Evolutionary conservation across 1,140 invertebrate genomes (phyloP), one percentile per base, ranked within the genome.

Genomic region (Ctenoplectra terminalis): DNA sequence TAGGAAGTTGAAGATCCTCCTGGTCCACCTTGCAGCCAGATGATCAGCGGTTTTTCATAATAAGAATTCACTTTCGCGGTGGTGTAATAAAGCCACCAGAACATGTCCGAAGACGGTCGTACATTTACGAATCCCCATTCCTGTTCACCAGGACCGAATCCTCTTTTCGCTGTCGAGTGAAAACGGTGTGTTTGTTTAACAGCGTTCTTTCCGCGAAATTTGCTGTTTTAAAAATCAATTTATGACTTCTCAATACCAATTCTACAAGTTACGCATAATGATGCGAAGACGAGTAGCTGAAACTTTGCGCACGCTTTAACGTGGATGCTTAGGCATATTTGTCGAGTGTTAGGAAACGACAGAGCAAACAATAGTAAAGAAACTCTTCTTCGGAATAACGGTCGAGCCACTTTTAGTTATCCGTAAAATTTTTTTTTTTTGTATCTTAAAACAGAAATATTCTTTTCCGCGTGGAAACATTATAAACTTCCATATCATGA

Each of bases 41-140:
- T 95, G 5, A 97, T 92, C 29, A 98, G 88, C 0, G 97, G 97
- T 81, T 94, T 94, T 15, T 96, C 95, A 0, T 95, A 95, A 69
- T 94, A 95, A 50, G 93, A 92, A 17, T 91, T 81, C 94, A 90
- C 94, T 90, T 71, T 92, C 71, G 95, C 95, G 0, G 95, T 95
- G 3, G 96, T 96, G 85, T 96, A 96, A 89, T 97, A 97, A 5
- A 98, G 90, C 97, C 97, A 98, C 94, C 96, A 98, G 90, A 98
- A 98, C 95, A 97, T 97, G 60, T 97, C 94, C 1, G 97, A 97
- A 0, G 95, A 94, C 8, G 95, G 92, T 9, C 97, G 94, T 0
- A 98, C 96, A 34, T 94, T 94, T 0, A 95, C 95, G 87, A 95
- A 96, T 50, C 95, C 96, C 95, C 96, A 97, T 83, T 96, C 95